These are phyloP conservation scores for Gracilinanus agilis DNA, from an alignment of 2,113 vertebrate species.

Conservation along the genomic window DNA sequence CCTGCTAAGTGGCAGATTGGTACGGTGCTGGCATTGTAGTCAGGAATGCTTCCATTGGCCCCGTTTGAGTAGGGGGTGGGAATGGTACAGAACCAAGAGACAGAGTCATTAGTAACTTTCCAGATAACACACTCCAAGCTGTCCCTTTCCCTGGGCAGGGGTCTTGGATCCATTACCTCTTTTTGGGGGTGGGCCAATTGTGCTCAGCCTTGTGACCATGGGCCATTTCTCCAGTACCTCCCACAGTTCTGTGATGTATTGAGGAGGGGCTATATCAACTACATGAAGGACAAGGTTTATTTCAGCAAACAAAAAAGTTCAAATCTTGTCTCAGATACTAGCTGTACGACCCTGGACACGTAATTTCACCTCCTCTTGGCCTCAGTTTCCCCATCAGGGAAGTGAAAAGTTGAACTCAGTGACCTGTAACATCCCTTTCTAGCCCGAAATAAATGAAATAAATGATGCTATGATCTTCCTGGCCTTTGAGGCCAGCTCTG, in stretches of 20 bases:
- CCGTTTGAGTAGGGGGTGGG: no score
- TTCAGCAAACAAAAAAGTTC: no score
- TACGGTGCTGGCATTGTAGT: not conserved
- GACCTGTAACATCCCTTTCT: not conserved
- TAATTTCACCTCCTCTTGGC: not conserved
- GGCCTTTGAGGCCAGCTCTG: not conserved
- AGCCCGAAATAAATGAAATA: not conserved
- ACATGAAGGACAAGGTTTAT: conserved; percentile 67
- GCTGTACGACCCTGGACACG: not conserved
- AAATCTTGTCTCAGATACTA: not conserved
- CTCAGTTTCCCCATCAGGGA: no score
- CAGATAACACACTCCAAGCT: conserved; percentile 73
- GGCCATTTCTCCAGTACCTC: conserved; percentile 67
- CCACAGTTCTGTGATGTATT: conserved; percentile 63
- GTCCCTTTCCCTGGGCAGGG: conserved; percentile 54
- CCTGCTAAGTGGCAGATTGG: not conserved
- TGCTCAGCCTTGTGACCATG: conserved; percentile 64
- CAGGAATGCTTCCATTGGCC: not conserved
- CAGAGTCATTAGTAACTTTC: conserved; percentile 50
- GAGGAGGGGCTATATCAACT: conserved; percentile 75
- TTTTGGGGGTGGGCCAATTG: conserved; percentile 59
- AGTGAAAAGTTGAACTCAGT: not conserved
- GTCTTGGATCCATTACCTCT: conserved; percentile 69
- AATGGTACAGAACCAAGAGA: conserved; percentile 26
- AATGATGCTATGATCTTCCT: not conserved